A percentile compares a stretch with the other conserved stretches of the same genome.
phyloP scores from a whole-genome alignment of 2,113 vertebrate species.

The Plotosus lineatus region DNA sequence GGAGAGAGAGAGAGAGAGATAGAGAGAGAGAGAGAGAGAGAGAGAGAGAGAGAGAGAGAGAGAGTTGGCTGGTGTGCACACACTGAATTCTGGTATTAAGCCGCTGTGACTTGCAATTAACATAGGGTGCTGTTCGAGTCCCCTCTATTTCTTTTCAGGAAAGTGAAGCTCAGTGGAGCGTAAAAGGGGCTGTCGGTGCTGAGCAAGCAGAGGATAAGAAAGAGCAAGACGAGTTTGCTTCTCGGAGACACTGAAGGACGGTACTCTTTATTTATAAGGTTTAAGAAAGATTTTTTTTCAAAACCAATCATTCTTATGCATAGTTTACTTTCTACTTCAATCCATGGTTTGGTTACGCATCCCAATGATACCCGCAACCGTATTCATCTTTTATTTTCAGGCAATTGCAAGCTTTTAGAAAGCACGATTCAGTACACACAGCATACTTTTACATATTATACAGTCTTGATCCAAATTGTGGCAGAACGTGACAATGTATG shows the following conservation, averaged over 20 bases:
- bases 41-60: background rate
- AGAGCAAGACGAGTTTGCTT: constrained; percentile 26
- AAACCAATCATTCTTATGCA: background rate
- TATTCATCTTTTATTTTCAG: background rate
- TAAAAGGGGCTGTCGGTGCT: constrained; percentile 44
- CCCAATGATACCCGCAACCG: background rate
- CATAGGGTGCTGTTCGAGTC: constrained; percentile 36
- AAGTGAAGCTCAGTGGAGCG: constrained; percentile 49
- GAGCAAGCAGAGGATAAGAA: constrained; percentile 40
- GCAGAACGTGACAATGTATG: background rate
- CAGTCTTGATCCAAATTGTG: background rate
- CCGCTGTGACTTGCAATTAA: constrained; percentile 44
- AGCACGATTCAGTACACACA: background rate
- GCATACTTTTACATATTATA: background rate
- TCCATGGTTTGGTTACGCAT: background rate
- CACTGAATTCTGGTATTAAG: constrained; percentile 29
- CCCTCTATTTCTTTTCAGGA: constrained; percentile 50
- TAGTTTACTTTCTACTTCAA: background rate
- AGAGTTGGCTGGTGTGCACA: background rate
- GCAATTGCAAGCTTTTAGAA: background rate
- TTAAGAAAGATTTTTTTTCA: background rate
- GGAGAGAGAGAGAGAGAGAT: background rate
- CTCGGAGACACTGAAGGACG: constrained; percentile 11
- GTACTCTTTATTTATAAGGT: background rate
- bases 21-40: background rate